Percentiles rank a stretch among this genome's conserved stretches.
Conservation (phyloP, 2,113 vertebrate species). For the Anolis sagrei region DNA sequence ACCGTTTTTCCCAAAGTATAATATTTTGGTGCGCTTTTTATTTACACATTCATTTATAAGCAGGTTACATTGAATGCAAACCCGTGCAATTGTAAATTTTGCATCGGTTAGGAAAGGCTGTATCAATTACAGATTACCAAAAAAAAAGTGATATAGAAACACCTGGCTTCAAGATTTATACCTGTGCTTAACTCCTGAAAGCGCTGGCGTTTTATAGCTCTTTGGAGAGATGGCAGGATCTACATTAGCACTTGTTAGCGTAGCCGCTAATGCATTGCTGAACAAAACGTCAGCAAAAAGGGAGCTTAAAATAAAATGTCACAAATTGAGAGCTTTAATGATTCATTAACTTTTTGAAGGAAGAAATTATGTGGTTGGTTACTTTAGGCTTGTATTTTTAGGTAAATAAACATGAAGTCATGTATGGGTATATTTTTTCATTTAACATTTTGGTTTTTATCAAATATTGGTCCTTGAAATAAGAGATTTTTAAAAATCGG, state of each 20-base stretch:
- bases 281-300: constrained; percentile 65
- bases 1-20: constrained; percentile 68
- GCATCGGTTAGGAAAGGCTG: constrained; percentile 57
- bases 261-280: constrained; percentile 73
- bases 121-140: constrained; percentile 65
- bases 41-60: constrained; percentile 66
- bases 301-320: constrained; percentile 54
- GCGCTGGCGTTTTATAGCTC: constrained; percentile 74
- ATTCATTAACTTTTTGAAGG: constrained; percentile 50
- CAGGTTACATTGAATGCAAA: constrained; percentile 64
- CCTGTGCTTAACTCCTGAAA: constrained; percentile 73
- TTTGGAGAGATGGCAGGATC: constrained; percentile 80
- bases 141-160: constrained; percentile 78
- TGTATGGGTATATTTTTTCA: background rate
- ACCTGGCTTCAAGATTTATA: constrained; percentile 82
- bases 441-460: background rate
- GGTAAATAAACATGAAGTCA: background rate
- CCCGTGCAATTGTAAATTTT: constrained; percentile 61
- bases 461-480: background rate
- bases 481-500: background rate
- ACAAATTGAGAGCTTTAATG: constrained; percentile 52
- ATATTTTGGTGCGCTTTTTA: constrained; percentile 72
- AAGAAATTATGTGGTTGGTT: constrained; percentile 11
- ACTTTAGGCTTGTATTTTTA: constrained; percentile 8
- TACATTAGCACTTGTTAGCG: constrained; percentile 79